Percentiles rank a stretch among this genome's conserved stretches.
Conservation (phyloP, 2,888 invertebrate species). For the Maniola hyperantus region DNA sequence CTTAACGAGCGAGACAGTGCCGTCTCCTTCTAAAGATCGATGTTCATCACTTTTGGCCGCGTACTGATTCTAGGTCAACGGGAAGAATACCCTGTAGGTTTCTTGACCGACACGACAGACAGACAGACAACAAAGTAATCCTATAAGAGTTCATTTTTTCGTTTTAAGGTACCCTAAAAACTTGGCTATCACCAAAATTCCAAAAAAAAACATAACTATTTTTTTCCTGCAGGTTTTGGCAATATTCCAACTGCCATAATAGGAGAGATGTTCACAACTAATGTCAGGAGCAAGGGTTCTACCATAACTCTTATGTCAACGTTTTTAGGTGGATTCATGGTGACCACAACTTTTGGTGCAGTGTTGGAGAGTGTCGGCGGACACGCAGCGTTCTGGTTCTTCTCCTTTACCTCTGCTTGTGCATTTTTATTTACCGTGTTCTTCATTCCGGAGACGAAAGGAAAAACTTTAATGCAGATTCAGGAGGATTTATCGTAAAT, state of each 20-base stretch:
- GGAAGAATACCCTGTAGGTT: too few species aligned
- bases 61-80: too few species aligned
- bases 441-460: conserved; percentile 90
- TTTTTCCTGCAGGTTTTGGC: conserved; percentile 40
- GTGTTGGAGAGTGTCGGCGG: conserved; percentile 69
- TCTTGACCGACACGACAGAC: too few species aligned
- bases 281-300: conserved; percentile 44
- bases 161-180: too few species aligned
- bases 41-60: background rate
- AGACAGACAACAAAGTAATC: too few species aligned
- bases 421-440: conserved; percentile 85
- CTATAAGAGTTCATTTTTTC: too few species aligned
- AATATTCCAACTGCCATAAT: conserved; percentile 41
- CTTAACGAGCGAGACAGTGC: too few species aligned
- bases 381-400: conserved; percentile 85
- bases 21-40: background rate
- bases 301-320: conserved; percentile 35
- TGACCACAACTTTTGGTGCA: conserved; percentile 41
- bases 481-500: conserved; percentile 78
- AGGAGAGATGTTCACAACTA: conserved; percentile 44
- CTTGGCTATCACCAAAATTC: too few species aligned
- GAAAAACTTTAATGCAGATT: conserved; percentile 88
- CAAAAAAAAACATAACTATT: too few species aligned
- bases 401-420: conserved; percentile 62
- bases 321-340: conserved; percentile 39